These are phyloP conservation scores for Axinella damicornis DNA, from an alignment of 37 sponge, comb jelly and placozoan species.

Conservation along the genomic window DNA sequence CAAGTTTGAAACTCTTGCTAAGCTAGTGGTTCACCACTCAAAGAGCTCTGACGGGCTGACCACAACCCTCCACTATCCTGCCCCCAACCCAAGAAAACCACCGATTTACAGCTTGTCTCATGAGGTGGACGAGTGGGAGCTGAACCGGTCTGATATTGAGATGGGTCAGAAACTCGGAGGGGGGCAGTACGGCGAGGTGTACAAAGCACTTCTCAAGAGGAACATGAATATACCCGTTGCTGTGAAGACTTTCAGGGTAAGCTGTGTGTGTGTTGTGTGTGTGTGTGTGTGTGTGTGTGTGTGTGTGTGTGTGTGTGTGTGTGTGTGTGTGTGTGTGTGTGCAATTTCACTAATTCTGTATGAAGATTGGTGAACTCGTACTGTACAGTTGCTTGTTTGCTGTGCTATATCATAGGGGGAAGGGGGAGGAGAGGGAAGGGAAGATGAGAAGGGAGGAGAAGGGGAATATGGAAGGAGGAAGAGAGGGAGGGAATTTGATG, in stretches of 20 bases:
- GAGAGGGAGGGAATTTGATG: too few species aligned
- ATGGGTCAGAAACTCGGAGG: slow-evolving; percentile 94
- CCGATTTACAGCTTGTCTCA: slow-evolving; percentile 85
- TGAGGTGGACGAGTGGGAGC: slow-evolving; percentile 92
- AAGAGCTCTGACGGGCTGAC: slow-evolving; percentile 88
- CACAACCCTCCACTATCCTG: slow-evolving; percentile 91
- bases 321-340: too few species aligned
- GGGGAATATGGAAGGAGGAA: too few species aligned
- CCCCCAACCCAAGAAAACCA: slow-evolving; percentile 90
- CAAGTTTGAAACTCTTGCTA: slow-evolving; percentile 82
- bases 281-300: slow-evolving; percentile 17
- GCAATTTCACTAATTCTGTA: too few species aligned
- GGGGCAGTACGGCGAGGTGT: slow-evolving; percentile 99
- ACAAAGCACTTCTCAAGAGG: slow-evolving; percentile 85
- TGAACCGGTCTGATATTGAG: slow-evolving; percentile 88
- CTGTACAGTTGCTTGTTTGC: too few species aligned
- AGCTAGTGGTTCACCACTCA: slow-evolving; percentile 94
- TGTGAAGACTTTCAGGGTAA: slow-evolving; percentile 70
- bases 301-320: background rate
- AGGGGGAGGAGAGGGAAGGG: too few species aligned
- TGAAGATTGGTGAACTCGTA: too few species aligned
- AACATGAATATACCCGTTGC: slow-evolving; percentile 39
- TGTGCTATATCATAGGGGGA: too few species aligned
- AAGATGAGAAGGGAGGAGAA: too few species aligned
- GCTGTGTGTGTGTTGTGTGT: slow-evolving; percentile 28